Evolutionary conservation across 2,113 vertebrate species (phyloP).

Genomic region (Nipponia nippon): DNA sequence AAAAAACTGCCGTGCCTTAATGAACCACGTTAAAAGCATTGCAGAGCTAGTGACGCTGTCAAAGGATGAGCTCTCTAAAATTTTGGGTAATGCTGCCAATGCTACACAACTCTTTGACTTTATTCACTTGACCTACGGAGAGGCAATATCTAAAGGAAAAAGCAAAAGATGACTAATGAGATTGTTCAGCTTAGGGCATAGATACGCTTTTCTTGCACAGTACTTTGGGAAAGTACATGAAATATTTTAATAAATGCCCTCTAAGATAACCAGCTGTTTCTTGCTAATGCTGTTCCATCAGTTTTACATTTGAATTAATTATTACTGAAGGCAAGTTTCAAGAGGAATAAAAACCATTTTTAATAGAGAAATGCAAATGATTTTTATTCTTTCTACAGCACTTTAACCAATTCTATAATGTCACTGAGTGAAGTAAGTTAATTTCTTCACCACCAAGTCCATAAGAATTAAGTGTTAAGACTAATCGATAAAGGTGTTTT

Average conservation of each 20-base stretch:
- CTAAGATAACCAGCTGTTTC: not conserved
- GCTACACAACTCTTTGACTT: constrained; percentile 88
- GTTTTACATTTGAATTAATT: not conserved
- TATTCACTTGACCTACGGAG: constrained; percentile 78
- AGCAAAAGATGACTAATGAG: constrained; percentile 56
- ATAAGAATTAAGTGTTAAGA: not conserved
- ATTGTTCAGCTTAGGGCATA: not conserved
- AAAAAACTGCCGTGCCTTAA: constrained; percentile 85
- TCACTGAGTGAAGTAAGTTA: not conserved
- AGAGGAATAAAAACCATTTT: not conserved
- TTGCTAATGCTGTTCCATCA: not conserved
- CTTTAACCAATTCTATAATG: not conserved
- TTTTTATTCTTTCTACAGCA: not conserved
- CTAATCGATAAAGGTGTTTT: not conserved
- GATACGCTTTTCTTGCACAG: not conserved
- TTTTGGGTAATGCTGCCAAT: constrained; percentile 78
- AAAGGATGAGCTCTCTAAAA: constrained; percentile 76
- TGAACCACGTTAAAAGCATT: constrained; percentile 80
- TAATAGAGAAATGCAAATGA: not conserved
- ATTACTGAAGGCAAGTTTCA: not conserved
- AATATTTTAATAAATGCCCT: not conserved
- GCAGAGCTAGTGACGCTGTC: constrained; percentile 82
- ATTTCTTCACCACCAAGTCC: not conserved
- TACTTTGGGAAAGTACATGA: not conserved
- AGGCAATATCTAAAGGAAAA: constrained; percentile 62